These are phyloP conservation scores for Athrips mouffetella DNA, from an alignment of 2,888 invertebrate genomes.

Conservation along the genomic window DNA sequence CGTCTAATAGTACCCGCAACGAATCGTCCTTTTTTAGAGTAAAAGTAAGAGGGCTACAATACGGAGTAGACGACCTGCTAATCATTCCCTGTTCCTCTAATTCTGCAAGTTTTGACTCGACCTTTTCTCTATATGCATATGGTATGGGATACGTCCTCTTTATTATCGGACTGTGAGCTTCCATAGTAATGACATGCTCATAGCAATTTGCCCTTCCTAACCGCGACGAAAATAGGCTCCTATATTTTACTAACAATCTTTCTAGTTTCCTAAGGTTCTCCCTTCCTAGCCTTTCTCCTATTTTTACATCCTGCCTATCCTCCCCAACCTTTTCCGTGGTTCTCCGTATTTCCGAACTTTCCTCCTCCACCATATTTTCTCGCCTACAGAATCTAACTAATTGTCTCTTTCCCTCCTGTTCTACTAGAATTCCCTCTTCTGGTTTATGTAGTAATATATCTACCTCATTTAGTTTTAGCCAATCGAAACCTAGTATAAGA, in stretches of 20 bases:
- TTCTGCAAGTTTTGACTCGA: neutral
- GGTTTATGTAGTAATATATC: neutral
- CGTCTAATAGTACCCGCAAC: neutral
- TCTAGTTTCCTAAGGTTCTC: neutral
- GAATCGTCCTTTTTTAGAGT: neutral
- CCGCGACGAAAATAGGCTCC: neutral
- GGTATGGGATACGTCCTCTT: slow-evolving; percentile 7
- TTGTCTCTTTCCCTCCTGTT: neutral
- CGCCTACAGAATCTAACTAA: too few relatives aligned
- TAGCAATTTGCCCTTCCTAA: slow-evolving; percentile 11
- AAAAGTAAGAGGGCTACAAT: slow-evolving; percentile 27
- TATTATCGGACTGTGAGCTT: neutral
- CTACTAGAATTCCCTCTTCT: neutral
- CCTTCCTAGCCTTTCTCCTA: neutral
- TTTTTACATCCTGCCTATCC: neutral
- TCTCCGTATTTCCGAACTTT: neutral
- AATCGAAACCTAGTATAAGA: slow-evolving; percentile 11
- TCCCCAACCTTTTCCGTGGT: neutral
- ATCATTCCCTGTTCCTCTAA: slow-evolving; percentile 21
- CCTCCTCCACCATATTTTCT: neutral
- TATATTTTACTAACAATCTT: neutral
- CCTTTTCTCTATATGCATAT: slow-evolving; percentile 5
- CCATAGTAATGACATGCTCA: slow-evolving; percentile 7
- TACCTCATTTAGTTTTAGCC: neutral
- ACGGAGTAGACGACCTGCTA: slow-evolving; percentile 18